Conservation (phyloP, 1,140 invertebrate species). For the Tetramorium simillimum region DNA sequence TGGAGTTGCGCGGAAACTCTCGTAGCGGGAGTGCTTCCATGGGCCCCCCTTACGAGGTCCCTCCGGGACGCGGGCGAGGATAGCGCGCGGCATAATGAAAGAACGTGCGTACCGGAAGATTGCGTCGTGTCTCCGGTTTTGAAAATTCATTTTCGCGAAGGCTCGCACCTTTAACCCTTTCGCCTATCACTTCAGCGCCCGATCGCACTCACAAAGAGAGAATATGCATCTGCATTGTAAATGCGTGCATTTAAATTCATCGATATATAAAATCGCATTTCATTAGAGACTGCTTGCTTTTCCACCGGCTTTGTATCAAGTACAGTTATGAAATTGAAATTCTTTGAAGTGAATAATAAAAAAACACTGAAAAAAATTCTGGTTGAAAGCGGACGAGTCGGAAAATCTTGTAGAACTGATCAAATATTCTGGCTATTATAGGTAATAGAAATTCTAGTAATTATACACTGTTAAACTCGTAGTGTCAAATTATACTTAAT, state of each 20-base stretch:
- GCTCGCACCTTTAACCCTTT: background rate
- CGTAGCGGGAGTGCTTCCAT: background rate
- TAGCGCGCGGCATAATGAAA: background rate
- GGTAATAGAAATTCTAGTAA: no score
- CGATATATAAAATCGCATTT: background rate
- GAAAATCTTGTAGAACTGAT: no score
- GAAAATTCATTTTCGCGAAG: background rate
- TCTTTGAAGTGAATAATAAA: background rate
- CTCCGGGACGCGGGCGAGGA: background rate
- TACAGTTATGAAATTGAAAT: background rate
- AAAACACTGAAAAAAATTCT: background rate
- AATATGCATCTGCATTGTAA: background rate
- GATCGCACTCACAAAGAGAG: background rate
- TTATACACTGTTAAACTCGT: no score
- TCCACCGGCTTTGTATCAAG: background rate
- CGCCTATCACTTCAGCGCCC: background rate
- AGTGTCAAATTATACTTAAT: no score
- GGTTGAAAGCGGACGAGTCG: no score
- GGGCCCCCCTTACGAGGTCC: background rate
- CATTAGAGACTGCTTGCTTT: background rate
- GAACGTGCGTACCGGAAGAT: background rate
- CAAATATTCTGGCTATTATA: no score
- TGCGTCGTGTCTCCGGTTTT: background rate
- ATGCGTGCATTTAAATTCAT: slow-evolving; percentile 4
- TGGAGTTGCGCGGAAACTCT: slow-evolving; percentile 30